phyloP scores from a whole-genome alignment of 2,113 vertebrate species.

The Xenopus tropicalis region UCB_Xtro_10.0 CM004444.2:33237001-33237500 shows the following conservation, averaged over 20 bases:
- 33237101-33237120: not conserved
- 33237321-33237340: conserved; percentile 31
- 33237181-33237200: conserved; percentile 23
- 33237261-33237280: conserved; percentile 17
- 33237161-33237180: not conserved
- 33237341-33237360: conserved; percentile 38
- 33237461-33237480: too few species aligned
- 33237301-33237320: conserved; percentile 41
- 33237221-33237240: conserved; percentile 28
- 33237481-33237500: too few species aligned
- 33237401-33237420: conserved; percentile 12
- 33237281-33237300: conserved; percentile 34
- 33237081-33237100: too few species aligned
- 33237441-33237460: too few species aligned
- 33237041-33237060: too few species aligned
- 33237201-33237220: conserved; percentile 36
- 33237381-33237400: conserved; percentile 38
- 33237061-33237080: too few species aligned
- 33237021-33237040: too few species aligned
- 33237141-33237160: conserved; percentile 24
- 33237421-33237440: conserved; percentile 26
- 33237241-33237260: conserved; percentile 13
- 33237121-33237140: conserved; percentile 17
- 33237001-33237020: too few species aligned
- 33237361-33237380: conserved; percentile 36